These are phyloP conservation scores for Eupithecia subumbrata DNA, from an alignment of 2,888 invertebrate genomes.

Conservation along the genomic window DNA sequence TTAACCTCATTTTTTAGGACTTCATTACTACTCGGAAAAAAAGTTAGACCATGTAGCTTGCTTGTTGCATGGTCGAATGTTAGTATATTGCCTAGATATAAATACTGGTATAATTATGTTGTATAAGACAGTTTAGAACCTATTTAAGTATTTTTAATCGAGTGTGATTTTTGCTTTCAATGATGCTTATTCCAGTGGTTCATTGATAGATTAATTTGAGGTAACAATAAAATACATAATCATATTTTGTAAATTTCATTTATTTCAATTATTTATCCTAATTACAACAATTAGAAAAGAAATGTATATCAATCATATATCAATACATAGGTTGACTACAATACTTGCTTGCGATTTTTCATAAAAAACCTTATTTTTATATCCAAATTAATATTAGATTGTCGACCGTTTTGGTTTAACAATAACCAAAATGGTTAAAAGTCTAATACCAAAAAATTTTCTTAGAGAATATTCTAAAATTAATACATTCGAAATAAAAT, in stretches of 20 bases:
- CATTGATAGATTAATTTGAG: background rate
- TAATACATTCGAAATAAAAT: constrained; percentile 42
- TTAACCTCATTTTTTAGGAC: background rate
- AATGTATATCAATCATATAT: constrained; percentile 55
- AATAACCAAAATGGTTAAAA: constrained; percentile 72
- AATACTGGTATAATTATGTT: background rate
- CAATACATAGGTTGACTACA: constrained; percentile 63
- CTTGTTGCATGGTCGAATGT: too few species aligned
- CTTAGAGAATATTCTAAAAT: constrained; percentile 53
- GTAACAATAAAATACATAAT: background rate
- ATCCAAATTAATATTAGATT: constrained; percentile 70
- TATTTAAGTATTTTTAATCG: background rate
- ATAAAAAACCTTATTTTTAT: constrained; percentile 50
- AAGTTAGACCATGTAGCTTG: background rate
- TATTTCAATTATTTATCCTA: constrained; percentile 70
- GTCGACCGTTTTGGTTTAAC: constrained; percentile 71
- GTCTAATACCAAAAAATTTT: constrained; percentile 66
- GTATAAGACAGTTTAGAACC: background rate
- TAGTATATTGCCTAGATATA: too few species aligned
- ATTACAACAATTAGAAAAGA: constrained; percentile 66
- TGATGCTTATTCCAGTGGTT: background rate
- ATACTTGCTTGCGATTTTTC: constrained; percentile 63
- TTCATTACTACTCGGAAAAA: background rate
- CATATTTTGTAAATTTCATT: constrained; percentile 66
- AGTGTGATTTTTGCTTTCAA: background rate